These are phyloP conservation scores for Tragelaphus oryx DNA, from an alignment of 2,797 vertebrate genomes.

Conservation along the genomic window DNA sequence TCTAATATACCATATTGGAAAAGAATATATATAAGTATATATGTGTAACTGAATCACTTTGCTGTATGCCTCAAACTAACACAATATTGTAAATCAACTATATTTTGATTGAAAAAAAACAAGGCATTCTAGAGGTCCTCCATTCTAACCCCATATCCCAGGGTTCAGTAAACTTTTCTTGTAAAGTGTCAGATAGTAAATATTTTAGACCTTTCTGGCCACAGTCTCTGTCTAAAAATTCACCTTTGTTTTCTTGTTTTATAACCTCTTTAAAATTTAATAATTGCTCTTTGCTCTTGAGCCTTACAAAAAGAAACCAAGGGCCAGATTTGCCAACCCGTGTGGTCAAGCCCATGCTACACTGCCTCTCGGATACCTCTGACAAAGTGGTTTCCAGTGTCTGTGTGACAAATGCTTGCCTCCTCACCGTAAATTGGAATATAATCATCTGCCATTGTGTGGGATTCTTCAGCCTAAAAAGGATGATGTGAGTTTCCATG, in stretches of 20 bases:
- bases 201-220: background rate
- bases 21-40: background rate
- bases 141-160: background rate
- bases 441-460: background rate
- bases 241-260: background rate
- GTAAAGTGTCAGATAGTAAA: background rate
- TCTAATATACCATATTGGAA: background rate
- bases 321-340: background rate
- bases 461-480: background rate
- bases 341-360: background rate
- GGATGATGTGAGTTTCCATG: background rate
- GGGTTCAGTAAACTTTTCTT: background rate
- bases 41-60: background rate
- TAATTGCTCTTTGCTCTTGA: background rate
- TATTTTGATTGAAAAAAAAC: background rate
- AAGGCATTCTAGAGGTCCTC: background rate
- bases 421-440: background rate
- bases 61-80: background rate
- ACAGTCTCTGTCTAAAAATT: background rate
- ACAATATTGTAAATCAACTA: background rate
- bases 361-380: background rate
- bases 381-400: background rate
- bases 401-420: background rate
- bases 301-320: background rate
- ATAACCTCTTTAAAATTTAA: background rate